These are phyloP conservation scores for Tetragnatha montana DNA, from an alignment of 2,888 invertebrate species.

Conservation along the genomic window DNA sequence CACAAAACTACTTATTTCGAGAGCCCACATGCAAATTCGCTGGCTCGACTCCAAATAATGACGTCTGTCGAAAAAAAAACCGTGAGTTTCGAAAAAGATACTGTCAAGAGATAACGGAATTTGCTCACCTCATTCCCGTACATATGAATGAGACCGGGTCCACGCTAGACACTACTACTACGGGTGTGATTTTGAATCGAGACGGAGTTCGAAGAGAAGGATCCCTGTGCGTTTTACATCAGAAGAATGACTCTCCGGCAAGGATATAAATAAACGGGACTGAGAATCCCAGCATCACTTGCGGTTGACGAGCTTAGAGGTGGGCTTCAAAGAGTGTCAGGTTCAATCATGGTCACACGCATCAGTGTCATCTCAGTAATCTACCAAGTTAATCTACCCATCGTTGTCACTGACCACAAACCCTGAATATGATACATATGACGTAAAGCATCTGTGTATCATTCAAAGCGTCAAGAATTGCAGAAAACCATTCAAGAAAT, in stretches of 20 bases:
- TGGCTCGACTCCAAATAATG: too few species aligned
- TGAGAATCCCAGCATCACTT: constrained; percentile 18
- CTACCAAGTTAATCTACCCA: too few species aligned
- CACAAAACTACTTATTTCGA: background rate
- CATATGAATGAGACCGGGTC: constrained; percentile 1
- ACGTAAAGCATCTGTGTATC: too few species aligned
- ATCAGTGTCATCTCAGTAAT: too few species aligned
- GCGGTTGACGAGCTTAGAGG: background rate
- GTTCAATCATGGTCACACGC: too few species aligned
- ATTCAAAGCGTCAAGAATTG: too few species aligned
- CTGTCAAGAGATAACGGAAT: background rate
- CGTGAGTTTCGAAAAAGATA: background rate
- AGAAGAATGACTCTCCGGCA: background rate
- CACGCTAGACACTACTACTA: background rate
- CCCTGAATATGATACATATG: too few species aligned
- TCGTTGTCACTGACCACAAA: too few species aligned
- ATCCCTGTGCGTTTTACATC: background rate
- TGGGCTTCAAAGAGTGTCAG: too few species aligned
- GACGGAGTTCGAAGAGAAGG: background rate
- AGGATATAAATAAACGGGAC: constrained; percentile 35
- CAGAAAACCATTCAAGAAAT: too few species aligned
- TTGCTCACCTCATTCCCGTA: background rate
- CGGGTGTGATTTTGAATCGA: background rate
- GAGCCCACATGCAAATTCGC: too few species aligned
- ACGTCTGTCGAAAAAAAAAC: background rate